Evolutionary conservation across 2,113 vertebrate species (phyloP).

Genomic region (Callorhinus ursinus): DNA sequence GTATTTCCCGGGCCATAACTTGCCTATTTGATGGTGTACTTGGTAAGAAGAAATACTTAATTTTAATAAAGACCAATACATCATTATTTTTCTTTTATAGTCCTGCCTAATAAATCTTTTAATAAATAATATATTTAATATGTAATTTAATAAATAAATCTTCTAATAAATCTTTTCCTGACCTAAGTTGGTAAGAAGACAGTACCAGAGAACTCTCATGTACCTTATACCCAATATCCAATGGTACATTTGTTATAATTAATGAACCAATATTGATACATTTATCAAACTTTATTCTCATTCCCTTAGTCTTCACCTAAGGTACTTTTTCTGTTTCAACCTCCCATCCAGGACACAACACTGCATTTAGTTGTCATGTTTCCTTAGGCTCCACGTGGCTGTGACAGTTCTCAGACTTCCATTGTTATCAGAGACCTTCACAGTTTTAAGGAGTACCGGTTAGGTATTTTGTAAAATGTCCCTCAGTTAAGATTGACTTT

Average conservation of each 20-base stretch:
- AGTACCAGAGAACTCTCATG: neutral
- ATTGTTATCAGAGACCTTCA: too few species aligned
- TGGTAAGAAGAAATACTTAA: neutral
- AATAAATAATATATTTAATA: neutral
- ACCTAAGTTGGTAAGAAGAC: neutral
- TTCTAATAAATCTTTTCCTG: neutral
- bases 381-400: neutral
- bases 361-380: neutral
- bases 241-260: neutral
- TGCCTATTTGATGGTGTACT: neutral
- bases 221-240: neutral
- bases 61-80: neutral
- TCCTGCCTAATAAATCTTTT: neutral
- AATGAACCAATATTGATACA: neutral
- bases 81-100: neutral
- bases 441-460: too few species aligned
- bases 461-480: neutral
- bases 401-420: neutral
- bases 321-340: neutral
- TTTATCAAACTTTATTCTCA: neutral
- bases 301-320: neutral
- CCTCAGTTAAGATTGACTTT: neutral
- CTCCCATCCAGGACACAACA: neutral
- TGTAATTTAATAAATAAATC: neutral
- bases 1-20: neutral